phyloP scores from a whole-genome alignment of 2,888 invertebrate species.

The Spisula subtruncata region DNA sequence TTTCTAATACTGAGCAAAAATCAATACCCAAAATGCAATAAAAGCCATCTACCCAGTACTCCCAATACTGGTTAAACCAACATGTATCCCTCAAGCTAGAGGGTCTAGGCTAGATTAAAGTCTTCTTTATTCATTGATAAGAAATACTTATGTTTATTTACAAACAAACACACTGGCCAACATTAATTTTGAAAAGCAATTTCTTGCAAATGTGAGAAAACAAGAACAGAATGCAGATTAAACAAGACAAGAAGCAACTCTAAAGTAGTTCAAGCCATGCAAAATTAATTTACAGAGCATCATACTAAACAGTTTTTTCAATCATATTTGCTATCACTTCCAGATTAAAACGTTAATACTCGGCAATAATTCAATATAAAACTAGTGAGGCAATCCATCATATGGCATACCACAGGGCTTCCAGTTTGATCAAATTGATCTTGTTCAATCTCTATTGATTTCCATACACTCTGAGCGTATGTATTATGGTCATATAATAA shows the following conservation, averaged over 20 bases:
- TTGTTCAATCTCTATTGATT: neutral
- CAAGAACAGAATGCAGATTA: neutral
- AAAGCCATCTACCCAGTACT: too few relatives aligned
- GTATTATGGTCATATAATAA: neutral
- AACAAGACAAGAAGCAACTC: neutral
- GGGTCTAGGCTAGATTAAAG: too few relatives aligned
- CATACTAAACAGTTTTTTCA: neutral
- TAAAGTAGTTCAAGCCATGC: neutral
- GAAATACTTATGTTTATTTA: too few relatives aligned
- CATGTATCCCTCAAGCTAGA: too few relatives aligned
- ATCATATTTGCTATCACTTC: neutral
- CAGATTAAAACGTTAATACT: neutral
- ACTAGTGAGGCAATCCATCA: neutral
- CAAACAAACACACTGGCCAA: neutral
- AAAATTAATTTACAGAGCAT: neutral
- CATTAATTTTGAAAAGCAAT: neutral
- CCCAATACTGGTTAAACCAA: too few relatives aligned
- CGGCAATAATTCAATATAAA: neutral
- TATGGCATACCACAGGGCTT: neutral
- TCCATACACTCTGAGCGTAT: neutral
- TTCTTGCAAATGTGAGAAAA: too few relatives aligned
- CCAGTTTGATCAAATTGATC: conserved; percentile 1
- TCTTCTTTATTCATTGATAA: too few relatives aligned
- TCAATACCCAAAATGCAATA: too few relatives aligned
- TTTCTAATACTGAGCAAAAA: too few relatives aligned